phyloP scores from a whole-genome alignment of 2,888 invertebrate genomes.

The Lochmaea capreae region DNA sequence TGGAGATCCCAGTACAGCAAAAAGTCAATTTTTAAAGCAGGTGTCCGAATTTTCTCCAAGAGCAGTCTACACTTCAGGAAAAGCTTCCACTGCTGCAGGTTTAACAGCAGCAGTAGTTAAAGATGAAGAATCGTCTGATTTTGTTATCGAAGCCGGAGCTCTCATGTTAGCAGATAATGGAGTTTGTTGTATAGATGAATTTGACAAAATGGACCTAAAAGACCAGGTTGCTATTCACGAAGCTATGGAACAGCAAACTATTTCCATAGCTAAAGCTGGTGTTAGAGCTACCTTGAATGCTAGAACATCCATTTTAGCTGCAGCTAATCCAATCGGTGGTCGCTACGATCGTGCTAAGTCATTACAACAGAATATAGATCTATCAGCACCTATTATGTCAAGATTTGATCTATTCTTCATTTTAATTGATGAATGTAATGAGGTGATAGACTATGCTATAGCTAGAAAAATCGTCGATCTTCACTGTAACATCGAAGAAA shows the following conservation, averaged over 20 bases:
- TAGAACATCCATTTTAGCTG: slow-evolving; percentile 96
- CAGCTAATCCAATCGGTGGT: slow-evolving; percentile 94
- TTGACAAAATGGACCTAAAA: slow-evolving; percentile 98
- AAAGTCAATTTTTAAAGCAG: slow-evolving; percentile 96
- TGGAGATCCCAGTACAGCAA: slow-evolving; percentile 98
- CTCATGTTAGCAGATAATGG: slow-evolving; percentile 99
- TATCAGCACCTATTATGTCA: slow-evolving; percentile 98
- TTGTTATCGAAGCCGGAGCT: slow-evolving; percentile 99
- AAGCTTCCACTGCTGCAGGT: slow-evolving; percentile 98
- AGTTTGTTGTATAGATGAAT: slow-evolving; percentile 99
- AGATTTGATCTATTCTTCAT: slow-evolving; percentile 99
- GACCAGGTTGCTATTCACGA: slow-evolving; percentile 99
- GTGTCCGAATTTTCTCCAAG: slow-evolving; percentile 94
- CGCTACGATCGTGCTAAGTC: slow-evolving; percentile 95
- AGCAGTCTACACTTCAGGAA: slow-evolving; percentile 96
- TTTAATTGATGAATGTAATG: slow-evolving; percentile 95
- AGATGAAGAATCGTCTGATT: slow-evolving; percentile 98
- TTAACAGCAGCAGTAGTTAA: slow-evolving; percentile 97
- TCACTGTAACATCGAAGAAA: slow-evolving; percentile 86
- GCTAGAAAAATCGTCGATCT: slow-evolving; percentile 95
- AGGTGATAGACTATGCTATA: slow-evolving; percentile 96
- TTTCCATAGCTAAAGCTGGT: slow-evolving; percentile 97
- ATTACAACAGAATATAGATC: slow-evolving; percentile 91
- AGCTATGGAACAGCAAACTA: slow-evolving; percentile 99
- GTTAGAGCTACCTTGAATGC: slow-evolving; percentile 97